Percentiles rank a stretch among this genome's conserved stretches.
phyloP scores from a whole-genome alignment of 1,140 invertebrate genomes.

The Eriosoma lanigerum region DNA sequence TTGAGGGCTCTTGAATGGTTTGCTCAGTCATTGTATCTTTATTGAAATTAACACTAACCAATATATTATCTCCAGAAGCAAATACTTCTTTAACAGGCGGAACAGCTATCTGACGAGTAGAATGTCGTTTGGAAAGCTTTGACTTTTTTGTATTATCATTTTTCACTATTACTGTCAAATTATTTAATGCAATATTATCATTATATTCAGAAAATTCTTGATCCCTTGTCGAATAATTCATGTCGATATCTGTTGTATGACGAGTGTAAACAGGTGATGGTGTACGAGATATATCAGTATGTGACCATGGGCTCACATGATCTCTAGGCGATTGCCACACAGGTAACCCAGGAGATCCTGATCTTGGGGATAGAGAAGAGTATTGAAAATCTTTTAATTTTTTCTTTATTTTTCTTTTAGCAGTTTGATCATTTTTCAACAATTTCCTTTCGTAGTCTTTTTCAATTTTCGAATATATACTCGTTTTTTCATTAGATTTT shows the following conservation, averaged over 20 bases:
- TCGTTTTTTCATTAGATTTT: constrained; percentile 45
- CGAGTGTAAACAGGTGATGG: constrained; percentile 21
- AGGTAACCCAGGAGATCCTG: neutral
- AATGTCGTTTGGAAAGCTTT: constrained; percentile 43
- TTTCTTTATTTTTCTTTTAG: constrained; percentile 37
- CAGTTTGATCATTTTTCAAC: constrained; percentile 9
- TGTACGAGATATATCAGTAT: constrained; percentile 42
- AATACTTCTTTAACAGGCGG: constrained; percentile 85
- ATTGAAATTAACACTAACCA: constrained; percentile 86
- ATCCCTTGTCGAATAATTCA: constrained; percentile 35
- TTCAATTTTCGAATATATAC: constrained; percentile 47
- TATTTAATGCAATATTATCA: constrained; percentile 41
- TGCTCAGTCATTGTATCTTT: constrained; percentile 23
- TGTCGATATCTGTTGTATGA: constrained; percentile 10
- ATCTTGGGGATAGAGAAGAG: constrained; percentile 16
- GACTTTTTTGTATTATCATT: constrained; percentile 56
- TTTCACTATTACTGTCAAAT: constrained; percentile 51
- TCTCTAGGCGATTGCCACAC: constrained; percentile 32
- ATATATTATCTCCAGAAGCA: constrained; percentile 86
- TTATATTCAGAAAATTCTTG: constrained; percentile 41
- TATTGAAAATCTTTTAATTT: constrained; percentile 41
- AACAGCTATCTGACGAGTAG: constrained; percentile 55
- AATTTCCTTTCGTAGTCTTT: constrained; percentile 36
- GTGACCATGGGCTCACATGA: constrained; percentile 13
- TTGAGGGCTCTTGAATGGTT: constrained; percentile 33